Evolutionary conservation across 1,140 invertebrate genomes (phyloP), one percentile per base, ranked within the genome.

Genomic region (Drosophila varians): DNA sequence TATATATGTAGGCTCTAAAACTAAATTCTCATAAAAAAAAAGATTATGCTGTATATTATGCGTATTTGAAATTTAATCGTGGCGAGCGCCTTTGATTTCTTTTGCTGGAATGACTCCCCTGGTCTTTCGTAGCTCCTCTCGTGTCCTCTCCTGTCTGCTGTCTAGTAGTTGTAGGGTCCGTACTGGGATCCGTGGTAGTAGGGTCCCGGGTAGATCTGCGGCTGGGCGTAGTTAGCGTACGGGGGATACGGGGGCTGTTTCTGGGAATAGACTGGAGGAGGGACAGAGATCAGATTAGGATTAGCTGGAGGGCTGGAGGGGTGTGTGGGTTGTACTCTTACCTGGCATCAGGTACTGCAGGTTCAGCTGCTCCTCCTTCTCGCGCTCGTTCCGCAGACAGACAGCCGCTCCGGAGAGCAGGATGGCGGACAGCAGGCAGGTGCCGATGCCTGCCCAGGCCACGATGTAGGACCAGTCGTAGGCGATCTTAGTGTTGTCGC

Each of bases 291-390:
- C n/a, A 3, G 11, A 4, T n/a, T 36, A 12, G 34, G 11, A 1
- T n/a, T n/a, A n/a, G n/a, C 3, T 12, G 34, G 4, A 36, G 4
- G 3, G 5, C 1, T n/a, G 34, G n/a, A 0, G 12, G 34, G 12
- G 2, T 9, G n/a, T n/a, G n/a, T n/a, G n/a, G 12, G 34, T 9
- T 3, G 1, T 36, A 11, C 34, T 38, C 93, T 93, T 95, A 98
- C 97, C 96, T 92, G 97, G 97, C 97, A 98, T 98, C 92, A 98
- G 94, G 93, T 98, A 98, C 94, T 98, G 97, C 96, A 98, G 97
- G 94, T 98, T 98, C 93, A 97, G 96, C 91, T 96, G 96, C 92
- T 98, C 96, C 92, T 98, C 97, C 91, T 95, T 94, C 92, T 98
- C 96, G 91, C 96, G 94, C 92, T 98, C 97, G 91, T 96, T 96